Base-by-base conservation (phyloP, 2,797 vertebrate species). In the Dendrocincla fuliginosa region DNA sequence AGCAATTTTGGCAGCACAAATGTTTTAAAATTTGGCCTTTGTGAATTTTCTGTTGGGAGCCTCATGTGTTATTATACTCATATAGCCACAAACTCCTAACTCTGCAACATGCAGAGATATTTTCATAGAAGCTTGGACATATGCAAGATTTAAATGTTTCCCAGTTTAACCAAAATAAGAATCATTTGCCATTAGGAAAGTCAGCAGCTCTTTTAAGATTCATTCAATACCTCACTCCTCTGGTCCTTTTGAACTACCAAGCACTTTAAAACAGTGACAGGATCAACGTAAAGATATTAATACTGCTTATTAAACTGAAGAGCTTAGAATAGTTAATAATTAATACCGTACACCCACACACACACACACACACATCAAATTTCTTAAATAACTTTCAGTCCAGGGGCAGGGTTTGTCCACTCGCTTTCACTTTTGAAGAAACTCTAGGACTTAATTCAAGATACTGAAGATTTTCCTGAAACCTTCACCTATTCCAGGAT, bases 121-220 rank as follows among this genome's bases (percentile, higher is more conserved):
- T 91, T 93, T 87, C 32, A 18, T 68, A 73, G 61, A 50, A 71
- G 19, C 50, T 73, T 85, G 47, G n/a, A 78, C 42, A 91, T 73
- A 90, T 56, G 60, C 87, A 77, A 78, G 24, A 64, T 75, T 86
- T 85, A 37, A 84, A 78, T 81, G 39, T 76, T 93, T 91, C 80
- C 63, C 28, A 69, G 13, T 81, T 86, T 69, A 77, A 78, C 35
- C 28, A 87, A 88, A 90, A 60, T 39, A 78, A 56, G 50, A 87
- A 68, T 50, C 3, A 83, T 88, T 88, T 92, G 14, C 65, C 53
- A 56, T 32, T 27, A 77, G 61, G 39, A 50, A 95, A 90, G 28
- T 13, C 47, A 79, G 44, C n/a, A 68, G 12, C 27, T 78, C 50
- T 90, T 80, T 81, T 71, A 78, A 57, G 30, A 61, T 56, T 14